Conservation (phyloP, 2,888 invertebrate species). For the Tanypteryx hageni region DNA sequence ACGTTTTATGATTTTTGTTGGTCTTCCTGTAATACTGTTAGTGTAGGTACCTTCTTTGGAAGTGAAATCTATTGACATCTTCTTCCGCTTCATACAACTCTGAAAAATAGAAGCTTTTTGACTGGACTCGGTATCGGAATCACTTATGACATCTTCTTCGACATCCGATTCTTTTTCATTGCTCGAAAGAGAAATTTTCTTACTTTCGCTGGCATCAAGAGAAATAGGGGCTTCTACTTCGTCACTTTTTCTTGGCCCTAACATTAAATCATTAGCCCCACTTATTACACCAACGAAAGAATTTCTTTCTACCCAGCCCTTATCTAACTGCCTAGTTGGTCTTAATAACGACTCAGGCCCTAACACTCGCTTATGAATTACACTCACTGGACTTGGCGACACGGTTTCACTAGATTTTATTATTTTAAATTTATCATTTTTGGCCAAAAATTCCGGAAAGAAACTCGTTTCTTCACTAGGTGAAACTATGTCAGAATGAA, state of each 20-base stretch:
- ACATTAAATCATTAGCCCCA: background rate
- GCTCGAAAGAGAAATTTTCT: conserved; percentile 72
- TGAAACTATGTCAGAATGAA: conserved; percentile 65
- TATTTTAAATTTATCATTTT: conserved; percentile 32
- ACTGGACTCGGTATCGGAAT: conserved; percentile 78
- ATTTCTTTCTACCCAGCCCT: conserved; percentile 79
- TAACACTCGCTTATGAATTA: conserved; percentile 73
- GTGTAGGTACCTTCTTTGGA: background rate
- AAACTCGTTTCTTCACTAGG: conserved; percentile 18
- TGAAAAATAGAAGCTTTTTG: conserved; percentile 72
- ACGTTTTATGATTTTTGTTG: conserved; percentile 63
- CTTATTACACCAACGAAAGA: conserved; percentile 8
- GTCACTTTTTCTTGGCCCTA: background rate
- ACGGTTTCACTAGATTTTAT: background rate
- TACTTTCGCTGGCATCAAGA: conserved; percentile 67
- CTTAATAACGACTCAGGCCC: conserved; percentile 67
- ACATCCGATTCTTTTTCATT: conserved; percentile 78
- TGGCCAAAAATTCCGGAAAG: background rate
- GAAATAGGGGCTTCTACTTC: conserved; percentile 8
- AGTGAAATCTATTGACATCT: background rate
- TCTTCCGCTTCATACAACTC: conserved; percentile 67
- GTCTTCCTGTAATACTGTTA: conserved; percentile 5
- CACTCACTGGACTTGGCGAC: conserved; percentile 71
- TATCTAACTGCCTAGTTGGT: conserved; percentile 75
- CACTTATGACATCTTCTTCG: conserved; percentile 85